Base-by-base conservation (phyloP, 2,888 invertebrate genomes). In the Tenthredo amoena region DNA sequence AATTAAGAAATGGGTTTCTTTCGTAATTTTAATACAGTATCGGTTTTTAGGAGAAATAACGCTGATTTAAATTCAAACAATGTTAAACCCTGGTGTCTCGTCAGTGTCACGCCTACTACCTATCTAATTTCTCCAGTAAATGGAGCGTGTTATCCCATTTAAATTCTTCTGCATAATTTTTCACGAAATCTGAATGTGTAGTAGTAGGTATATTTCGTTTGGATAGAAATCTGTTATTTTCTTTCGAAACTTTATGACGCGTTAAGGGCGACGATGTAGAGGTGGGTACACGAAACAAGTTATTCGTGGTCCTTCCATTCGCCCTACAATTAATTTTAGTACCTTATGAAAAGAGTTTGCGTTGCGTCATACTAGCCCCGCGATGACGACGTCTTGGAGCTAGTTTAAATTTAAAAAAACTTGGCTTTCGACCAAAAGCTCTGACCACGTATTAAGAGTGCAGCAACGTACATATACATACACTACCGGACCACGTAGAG, bases 401-500 rank as follows among this genome's bases (percentile, higher is more conserved):
- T 62, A 43, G 81, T 81, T 81, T 81, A 81, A 81, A 81, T 81
- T 81, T 81, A 81, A 58, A 81, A 81, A 62, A 81, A 81, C 81
- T 81, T 81, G 81, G 81, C 81, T 81, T 40, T 21, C 26, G 34
- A 62, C 81, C 81, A 81, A 81, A 81, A 40, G 7, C 7, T 62
- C 15, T 62, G 40, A 62, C 81, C 58, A 62, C 58, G 37, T 81
- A 58, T 58, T 40, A 34, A 37, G 62, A 58, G 58, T 58, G 40
- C 58, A 77, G 77, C 43, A 43, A 68, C 68, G 15, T 21, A 43
- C 10, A n/a, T 7, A 72, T n/a, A 10, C 21, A 21, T 34, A 21
- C 21, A 21, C 37, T 10, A 18, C 9, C 37, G 15, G 5, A 12
- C 15, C 10, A 34, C 62, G 62, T 37, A 58, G 50, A 62, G 40